phyloP scores from a whole-genome alignment of 2,888 invertebrate species.

The Pammene fasciana region DNA sequence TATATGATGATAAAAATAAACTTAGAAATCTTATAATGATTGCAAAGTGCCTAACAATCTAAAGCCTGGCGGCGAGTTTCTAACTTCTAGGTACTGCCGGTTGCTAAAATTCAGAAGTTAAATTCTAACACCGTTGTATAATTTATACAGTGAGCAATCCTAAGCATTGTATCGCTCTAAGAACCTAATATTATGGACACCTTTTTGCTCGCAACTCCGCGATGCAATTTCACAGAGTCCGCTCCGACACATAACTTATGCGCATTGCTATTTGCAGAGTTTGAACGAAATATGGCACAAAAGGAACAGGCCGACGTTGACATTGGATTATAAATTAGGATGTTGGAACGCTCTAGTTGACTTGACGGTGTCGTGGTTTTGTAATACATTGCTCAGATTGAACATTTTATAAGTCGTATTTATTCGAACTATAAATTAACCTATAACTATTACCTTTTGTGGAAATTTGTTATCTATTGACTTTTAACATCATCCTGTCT shows the following conservation, averaged over 20 bases:
- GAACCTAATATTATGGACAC: constrained; percentile 26
- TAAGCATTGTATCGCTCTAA: constrained; percentile 4
- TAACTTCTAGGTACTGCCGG: not conserved
- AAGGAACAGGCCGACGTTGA: constrained; percentile 24
- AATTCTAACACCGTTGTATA: not conserved
- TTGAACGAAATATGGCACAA: constrained; percentile 33
- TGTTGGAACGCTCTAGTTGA: constrained; percentile 22
- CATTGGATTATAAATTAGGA: constrained; percentile 31
- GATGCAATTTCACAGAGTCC: constrained; percentile 39
- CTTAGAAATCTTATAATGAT: no score
- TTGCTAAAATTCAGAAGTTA: not conserved
- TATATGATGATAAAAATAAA: no score
- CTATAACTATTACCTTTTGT: no score
- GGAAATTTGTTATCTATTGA: no score
- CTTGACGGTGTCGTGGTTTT: constrained; percentile 27
- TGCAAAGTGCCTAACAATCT: not conserved
- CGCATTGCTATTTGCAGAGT: constrained; percentile 40
- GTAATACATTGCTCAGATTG: constrained; percentile 19
- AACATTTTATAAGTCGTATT: not conserved
- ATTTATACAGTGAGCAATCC: constrained; percentile 1
- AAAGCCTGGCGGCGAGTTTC: no score
- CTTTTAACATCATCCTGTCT: no score
- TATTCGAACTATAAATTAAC: no score
- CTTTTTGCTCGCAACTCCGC: constrained; percentile 26
- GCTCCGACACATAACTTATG: constrained; percentile 36